Evolutionary conservation across 2,888 invertebrate species (phyloP).

Genomic region (Drosophila vallismaia): DNA sequence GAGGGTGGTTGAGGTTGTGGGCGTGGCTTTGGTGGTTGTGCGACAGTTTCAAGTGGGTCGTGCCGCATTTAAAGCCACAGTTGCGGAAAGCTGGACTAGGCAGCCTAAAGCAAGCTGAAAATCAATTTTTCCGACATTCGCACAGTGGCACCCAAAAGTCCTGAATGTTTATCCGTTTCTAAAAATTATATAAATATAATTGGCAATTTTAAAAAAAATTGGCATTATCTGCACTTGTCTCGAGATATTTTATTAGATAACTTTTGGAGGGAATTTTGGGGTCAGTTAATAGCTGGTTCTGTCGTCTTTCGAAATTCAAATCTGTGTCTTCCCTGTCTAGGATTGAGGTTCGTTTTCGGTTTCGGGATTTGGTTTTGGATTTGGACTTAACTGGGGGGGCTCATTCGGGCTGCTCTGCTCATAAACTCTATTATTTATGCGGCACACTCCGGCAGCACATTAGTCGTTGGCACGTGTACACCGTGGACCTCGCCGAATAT

Average conservation of each 20-base stretch:
- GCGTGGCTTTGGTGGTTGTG: conserved; percentile 7
- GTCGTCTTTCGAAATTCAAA: conserved; percentile 7
- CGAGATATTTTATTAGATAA: conserved; percentile 17
- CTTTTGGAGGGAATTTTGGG: conserved; percentile 24
- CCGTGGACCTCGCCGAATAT: conserved; percentile 49
- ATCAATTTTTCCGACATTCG: conserved; percentile 41
- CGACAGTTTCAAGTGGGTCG: conserved; percentile 30
- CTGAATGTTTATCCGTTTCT: not conserved
- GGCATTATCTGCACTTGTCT: conserved; percentile 13
- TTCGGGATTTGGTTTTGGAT: conserved; percentile 11
- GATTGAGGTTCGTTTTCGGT: conserved; percentile 28
- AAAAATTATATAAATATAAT: not conserved
- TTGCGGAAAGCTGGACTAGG: conserved; percentile 5
- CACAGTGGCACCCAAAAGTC: conserved; percentile 30
- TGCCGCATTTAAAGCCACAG: conserved; percentile 23
- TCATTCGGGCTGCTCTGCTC: conserved; percentile 15
- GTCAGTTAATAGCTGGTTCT: conserved; percentile 13
- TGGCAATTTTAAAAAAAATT: conserved; percentile 9
- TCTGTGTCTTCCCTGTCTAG: conserved; percentile 10
- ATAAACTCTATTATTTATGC: conserved; percentile 66
- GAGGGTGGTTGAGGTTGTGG: conserved; percentile 38
- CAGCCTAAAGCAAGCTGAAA: conserved; percentile 29
- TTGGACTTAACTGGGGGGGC: conserved; percentile 10
- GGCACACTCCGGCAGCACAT: conserved; percentile 49
- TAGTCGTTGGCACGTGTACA: conserved; percentile 47